Conservation (phyloP, 2,113 vertebrate species). For the Nipponia nippon region DNA sequence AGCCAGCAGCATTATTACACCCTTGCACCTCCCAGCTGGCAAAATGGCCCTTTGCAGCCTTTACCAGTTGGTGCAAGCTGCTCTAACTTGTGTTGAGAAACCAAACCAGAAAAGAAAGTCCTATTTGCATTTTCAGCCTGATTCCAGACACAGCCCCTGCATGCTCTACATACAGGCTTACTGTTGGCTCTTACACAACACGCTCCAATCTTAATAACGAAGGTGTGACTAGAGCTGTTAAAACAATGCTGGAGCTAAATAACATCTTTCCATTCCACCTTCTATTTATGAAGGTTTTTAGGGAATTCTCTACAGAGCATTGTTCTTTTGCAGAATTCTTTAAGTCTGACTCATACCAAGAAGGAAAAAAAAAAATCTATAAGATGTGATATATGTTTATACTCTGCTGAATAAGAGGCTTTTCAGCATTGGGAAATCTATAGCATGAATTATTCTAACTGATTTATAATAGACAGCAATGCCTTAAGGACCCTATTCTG, state of each 20-base stretch:
- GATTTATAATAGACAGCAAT: slow-evolving; percentile 52
- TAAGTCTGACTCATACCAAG: slow-evolving; percentile 8
- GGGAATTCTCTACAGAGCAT: slow-evolving; percentile 32
- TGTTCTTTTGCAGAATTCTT: slow-evolving; percentile 42
- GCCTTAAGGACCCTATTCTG: slow-evolving; percentile 8
- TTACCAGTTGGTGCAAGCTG: slow-evolving; percentile 70
- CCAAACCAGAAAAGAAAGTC: slow-evolving; percentile 49
- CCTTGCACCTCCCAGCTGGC: slow-evolving; percentile 61
- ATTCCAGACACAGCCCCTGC: slow-evolving; percentile 32
- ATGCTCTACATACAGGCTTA: background rate
- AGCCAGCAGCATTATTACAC: slow-evolving; percentile 52
- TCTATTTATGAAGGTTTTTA: slow-evolving; percentile 46
- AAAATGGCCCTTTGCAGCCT: slow-evolving; percentile 64
- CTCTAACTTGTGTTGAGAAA: slow-evolving; percentile 63
- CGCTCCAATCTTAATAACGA: slow-evolving; percentile 47
- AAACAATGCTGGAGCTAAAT: slow-evolving; percentile 4
- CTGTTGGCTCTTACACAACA: background rate
- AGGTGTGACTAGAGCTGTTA: slow-evolving; percentile 41
- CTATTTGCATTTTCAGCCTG: slow-evolving; percentile 63
- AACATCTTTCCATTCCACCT: slow-evolving; percentile 31
- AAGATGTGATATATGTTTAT: slow-evolving; percentile 48
- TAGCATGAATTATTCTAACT: slow-evolving; percentile 66
- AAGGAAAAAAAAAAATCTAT: background rate
- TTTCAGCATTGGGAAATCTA: slow-evolving; percentile 59
- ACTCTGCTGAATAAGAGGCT: slow-evolving; percentile 38